These are phyloP conservation scores for Ploceus nigricollis DNA, from an alignment of 2,113 vertebrate species.

Conservation along the genomic window DNA sequence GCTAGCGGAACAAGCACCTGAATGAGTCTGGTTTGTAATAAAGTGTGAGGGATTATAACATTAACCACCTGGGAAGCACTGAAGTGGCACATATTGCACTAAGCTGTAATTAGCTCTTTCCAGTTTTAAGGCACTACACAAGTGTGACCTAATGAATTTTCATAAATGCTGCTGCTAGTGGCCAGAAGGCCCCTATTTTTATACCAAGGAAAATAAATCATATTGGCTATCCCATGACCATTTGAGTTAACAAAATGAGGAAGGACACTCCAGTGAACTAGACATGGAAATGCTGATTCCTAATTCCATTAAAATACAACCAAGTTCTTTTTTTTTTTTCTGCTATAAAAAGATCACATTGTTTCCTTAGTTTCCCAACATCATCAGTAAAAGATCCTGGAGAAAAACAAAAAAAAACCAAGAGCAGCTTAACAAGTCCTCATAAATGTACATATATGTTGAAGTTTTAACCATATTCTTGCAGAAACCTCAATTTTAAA, in stretches of 20 bases:
- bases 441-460: fast-evolving
- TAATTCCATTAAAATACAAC: slow-evolving; percentile 21
- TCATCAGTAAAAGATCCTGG: background rate
- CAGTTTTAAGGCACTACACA: background rate
- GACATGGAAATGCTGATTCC: slow-evolving; percentile 54
- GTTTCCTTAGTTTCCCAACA: background rate
- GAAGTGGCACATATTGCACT: background rate
- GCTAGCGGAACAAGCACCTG: background rate
- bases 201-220: slow-evolving; percentile 14
- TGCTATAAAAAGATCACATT: slow-evolving; percentile 17
- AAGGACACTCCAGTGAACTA: slow-evolving; percentile 20
- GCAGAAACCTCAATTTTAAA: background rate
- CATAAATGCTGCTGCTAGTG: background rate
- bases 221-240: background rate
- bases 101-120: background rate
- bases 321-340: background rate
- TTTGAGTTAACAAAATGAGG: slow-evolving; percentile 36
- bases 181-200: slow-evolving; percentile 42
- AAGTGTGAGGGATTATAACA: background rate
- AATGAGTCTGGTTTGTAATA: background rate
- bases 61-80: background rate
- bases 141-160: background rate
- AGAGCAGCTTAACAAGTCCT: background rate
- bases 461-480: background rate
- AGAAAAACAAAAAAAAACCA: background rate